Base-by-base conservation (phyloP, 1,140 invertebrate genomes). In the Telenomus remus region DNA sequence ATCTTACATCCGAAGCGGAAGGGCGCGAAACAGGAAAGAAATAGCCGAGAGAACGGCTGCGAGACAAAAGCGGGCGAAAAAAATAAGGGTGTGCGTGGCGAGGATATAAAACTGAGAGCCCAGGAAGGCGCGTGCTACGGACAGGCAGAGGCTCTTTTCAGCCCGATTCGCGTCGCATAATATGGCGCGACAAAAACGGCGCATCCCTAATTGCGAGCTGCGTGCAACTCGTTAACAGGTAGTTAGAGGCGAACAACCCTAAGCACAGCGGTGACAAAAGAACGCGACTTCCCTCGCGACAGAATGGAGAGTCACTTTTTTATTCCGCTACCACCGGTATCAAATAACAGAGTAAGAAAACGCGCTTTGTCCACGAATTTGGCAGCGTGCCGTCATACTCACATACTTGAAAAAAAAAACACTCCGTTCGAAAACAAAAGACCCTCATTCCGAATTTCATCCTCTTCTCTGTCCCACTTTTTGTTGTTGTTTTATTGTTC, bases 191-290 rank as follows among this genome's bases (percentile, higher is more conserved):
- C 65, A 76, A 76, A 76, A 69, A 65, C 50, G 49, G 55, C 49
- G 73, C 73, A 76, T 76, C 66, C 56, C 66, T 76, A 76, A 76
- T 76, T 70, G 66, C 66, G 55, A 71, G 55, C 73, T 66, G 73
- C 66, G 66, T 76, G 73, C 73, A 66, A 76, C 65, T 76, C 66
- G 73, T 76, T 76, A 64, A 66, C 66, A 76, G 73, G 66, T 76
- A 76, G 59, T 64, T 65, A 65, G 64, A 27, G 37, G 37, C 43
- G 35, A 65, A 43, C 73, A 66, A 56, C 60, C 65, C 73, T 76
- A 59, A 57, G 65, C 65, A n/a, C 48, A 61, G 37, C 47, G 53
- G 63, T 69, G 65, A 70, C 73, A 70, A 70, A 65, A 65, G 64
- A 50, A 55, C 46, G 63, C 57, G 59, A 57, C 57, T 48, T 46